Conservation (phyloP, 1,140 invertebrate genomes). For the Ceratina japonica region DNA sequence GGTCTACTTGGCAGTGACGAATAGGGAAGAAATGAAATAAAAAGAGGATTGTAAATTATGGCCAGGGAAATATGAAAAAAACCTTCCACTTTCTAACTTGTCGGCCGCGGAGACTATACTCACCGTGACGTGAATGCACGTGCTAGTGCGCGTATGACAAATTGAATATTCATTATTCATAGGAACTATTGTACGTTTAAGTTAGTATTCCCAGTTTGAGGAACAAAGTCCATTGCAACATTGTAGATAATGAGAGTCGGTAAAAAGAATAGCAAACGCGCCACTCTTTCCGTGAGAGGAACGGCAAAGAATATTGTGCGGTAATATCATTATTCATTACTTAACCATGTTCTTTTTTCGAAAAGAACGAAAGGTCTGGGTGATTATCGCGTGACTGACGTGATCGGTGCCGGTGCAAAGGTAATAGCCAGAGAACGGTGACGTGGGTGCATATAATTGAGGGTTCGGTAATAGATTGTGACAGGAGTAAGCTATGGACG, state of each 20-base stretch:
- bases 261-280: too few relatives aligned
- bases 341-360: not conserved
- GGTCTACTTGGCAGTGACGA: slow-evolving; percentile 26
- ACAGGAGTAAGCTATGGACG: slow-evolving; percentile 47
- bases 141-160: too few relatives aligned
- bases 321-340: not conserved
- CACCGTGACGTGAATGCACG: not conserved
- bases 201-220: too few relatives aligned
- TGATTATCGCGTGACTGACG: slow-evolving; percentile 36
- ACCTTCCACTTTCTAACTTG: not conserved
- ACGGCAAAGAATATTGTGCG: not conserved
- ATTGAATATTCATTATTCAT: too few relatives aligned
- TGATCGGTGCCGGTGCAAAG: not conserved
- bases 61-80: slow-evolving; percentile 16
- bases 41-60: slow-evolving; percentile 6
- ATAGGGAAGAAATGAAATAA: slow-evolving; percentile 29
- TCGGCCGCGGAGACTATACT: not conserved
- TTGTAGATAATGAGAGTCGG: too few relatives aligned
- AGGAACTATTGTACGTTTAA: too few relatives aligned
- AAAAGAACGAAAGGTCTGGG: not conserved
- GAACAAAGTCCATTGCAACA: too few relatives aligned
- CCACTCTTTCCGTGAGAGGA: not conserved
- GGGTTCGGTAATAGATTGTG: slow-evolving; percentile 55
- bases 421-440: slow-evolving; percentile 20
- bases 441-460: slow-evolving; percentile 51